These are phyloP conservation scores for Morpho deidamia DNA, from an alignment of 2,888 invertebrate species.

Conservation along the genomic window DNA sequence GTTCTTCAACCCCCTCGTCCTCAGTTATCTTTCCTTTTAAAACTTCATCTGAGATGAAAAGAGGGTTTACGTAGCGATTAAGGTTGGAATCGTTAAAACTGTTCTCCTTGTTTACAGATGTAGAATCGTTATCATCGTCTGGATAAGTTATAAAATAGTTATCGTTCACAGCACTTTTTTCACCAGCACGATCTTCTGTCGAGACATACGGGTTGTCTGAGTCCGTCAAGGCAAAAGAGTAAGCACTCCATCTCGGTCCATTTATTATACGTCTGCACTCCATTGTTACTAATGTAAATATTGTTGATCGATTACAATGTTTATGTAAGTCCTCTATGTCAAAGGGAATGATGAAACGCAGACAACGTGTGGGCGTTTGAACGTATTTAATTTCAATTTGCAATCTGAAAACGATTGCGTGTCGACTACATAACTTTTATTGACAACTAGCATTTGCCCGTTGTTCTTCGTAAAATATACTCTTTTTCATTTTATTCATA, in stretches of 20 bases:
- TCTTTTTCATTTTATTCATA: too few species aligned
- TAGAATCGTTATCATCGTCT: constrained; percentile 43
- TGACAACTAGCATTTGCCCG: background rate
- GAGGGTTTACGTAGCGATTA: constrained; percentile 59
- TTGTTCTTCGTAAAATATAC: too few species aligned
- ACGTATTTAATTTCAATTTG: constrained; percentile 54
- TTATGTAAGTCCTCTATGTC: constrained; percentile 29
- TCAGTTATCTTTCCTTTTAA: constrained; percentile 56
- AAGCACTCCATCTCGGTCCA: constrained; percentile 53
- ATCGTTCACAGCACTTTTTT: constrained; percentile 39
- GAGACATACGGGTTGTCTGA: constrained; percentile 38
- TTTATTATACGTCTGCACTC: constrained; percentile 53
- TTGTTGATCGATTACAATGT: constrained; percentile 33
- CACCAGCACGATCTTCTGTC: constrained; percentile 39
- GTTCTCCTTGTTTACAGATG: constrained; percentile 27
- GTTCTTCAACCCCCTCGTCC: constrained; percentile 46
- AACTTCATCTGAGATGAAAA: constrained; percentile 58
- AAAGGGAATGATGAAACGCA: constrained; percentile 38
- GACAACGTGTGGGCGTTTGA: constrained; percentile 51
- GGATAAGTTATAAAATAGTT: constrained; percentile 57
- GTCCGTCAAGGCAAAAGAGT: constrained; percentile 37
- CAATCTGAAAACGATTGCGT: constrained; percentile 35
- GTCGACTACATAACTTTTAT: background rate
- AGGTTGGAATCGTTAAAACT: constrained; percentile 37
- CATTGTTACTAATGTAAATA: constrained; percentile 38